Evolutionary conservation across 2,888 invertebrate genomes (phyloP), one percentile per base, ranked within the genome.

Genomic region (Troides oblongomaculatus): DNA sequence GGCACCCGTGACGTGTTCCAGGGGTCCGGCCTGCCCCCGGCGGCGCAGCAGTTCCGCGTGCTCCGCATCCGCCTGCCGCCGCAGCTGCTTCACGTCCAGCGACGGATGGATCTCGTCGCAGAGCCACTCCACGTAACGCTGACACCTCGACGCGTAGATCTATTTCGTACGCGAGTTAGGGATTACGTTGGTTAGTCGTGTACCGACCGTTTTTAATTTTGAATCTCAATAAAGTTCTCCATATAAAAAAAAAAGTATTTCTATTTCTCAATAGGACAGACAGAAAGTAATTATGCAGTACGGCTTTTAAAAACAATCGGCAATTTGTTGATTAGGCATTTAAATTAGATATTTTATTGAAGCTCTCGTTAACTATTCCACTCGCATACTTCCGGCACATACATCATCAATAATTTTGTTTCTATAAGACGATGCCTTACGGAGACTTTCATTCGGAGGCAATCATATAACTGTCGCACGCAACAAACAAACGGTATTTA

Each of bases 91-190:
- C 80, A 85, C 85, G 90, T 97, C 97, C 83, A 97, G 86, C 70
- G 96, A 96, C 3, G 97, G 97, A 81, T 97, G 97, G 66, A 96
- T 94, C 80, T 97, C 97, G 81, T 95, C 96, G 86, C 98, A 95
- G 75, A 98, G 94, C 90, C 95, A 94, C 81, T 97, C 97, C 74
- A 95, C 94, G 93, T 96, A 98, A 75, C 96, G 95, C 89, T 96
- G 96, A 86, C 97, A 95, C 83, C 96, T 95, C 84, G 96, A 95
- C 87, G 97, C 96, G 94, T 97, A 97, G 85, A 96, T 97, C 97
- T 97, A 95, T 69, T 86, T 93, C 84, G 94, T 94, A 94, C 94
- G 90, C 78, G 75, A 77, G 86, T 90, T 93, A 93, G 88, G 88
- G 86, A 83, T 88, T 74, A 56, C 25, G 18, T 57, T 69, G 85